Percentiles rank a stretch among this genome's conserved stretches.
These are phyloP conservation scores for Dipodomys stephensi DNA, from an alignment of 2,113 vertebrate genomes.

Conservation along the genomic window DNA sequence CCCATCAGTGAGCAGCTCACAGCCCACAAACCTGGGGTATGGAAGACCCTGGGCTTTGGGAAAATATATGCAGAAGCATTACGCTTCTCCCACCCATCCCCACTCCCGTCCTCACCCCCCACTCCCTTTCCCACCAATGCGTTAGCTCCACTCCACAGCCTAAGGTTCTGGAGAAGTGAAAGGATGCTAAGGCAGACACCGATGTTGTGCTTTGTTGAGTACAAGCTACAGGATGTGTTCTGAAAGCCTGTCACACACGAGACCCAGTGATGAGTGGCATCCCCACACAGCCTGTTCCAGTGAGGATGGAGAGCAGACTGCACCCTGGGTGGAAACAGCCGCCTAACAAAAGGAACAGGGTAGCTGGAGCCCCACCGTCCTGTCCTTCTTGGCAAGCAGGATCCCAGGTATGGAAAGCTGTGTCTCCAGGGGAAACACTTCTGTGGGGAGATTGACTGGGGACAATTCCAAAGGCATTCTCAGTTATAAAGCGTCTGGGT, in stretches of 20 bases:
- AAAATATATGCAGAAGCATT: neutral
- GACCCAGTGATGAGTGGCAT: neutral
- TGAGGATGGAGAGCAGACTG: neutral
- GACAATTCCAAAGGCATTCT: constrained; percentile 24
- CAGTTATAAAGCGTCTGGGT: too few species aligned
- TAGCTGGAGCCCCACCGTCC: neutral
- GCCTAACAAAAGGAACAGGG: neutral
- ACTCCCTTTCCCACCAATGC: neutral
- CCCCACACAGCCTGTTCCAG: neutral
- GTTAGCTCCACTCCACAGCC: neutral
- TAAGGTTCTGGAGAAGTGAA: constrained; percentile 22
- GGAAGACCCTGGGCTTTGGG: neutral
- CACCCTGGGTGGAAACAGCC: too few species aligned
- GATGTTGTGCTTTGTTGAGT: neutral
- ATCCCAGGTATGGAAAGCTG: neutral
- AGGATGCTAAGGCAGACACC: neutral
- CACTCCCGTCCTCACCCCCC: too few species aligned
- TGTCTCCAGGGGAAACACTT: neutral
- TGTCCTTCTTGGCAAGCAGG: neutral
- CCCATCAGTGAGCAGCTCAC: neutral
- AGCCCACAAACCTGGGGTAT: neutral
- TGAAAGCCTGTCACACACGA: neutral
- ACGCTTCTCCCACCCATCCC: too few species aligned
- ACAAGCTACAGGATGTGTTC: neutral
- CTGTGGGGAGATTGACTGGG: neutral